phyloP scores from a whole-genome alignment of 2,797 vertebrate genomes.

The Gouania willdenowi region DNA sequence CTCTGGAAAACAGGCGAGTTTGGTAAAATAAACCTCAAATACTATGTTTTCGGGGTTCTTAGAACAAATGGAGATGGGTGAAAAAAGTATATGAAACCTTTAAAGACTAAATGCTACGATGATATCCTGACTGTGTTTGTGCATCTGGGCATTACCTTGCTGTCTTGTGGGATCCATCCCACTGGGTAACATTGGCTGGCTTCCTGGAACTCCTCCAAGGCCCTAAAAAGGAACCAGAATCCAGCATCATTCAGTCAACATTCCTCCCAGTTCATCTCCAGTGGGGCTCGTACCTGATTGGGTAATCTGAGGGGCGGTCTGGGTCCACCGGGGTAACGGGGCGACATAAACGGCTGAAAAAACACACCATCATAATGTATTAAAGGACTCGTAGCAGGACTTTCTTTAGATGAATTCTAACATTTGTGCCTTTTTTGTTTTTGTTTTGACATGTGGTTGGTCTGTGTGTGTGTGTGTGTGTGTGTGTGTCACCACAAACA shows the following conservation, averaged over 20 bases:
- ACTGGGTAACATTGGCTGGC: slow-evolving; percentile 89
- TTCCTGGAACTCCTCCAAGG: slow-evolving; percentile 90
- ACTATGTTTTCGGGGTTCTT: no score
- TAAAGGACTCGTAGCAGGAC: no score
- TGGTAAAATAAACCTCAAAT: no score
- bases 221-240: slow-evolving; percentile 71
- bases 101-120: no score
- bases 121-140: not conserved
- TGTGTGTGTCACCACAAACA: slow-evolving; percentile 21
- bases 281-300: slow-evolving; percentile 81
- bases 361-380: no score
- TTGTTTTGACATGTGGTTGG: slow-evolving; percentile 24
- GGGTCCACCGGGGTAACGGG: slow-evolving; percentile 94
- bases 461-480: slow-evolving; percentile 10
- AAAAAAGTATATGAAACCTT: no score
- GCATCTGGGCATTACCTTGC: slow-evolving; percentile 78
- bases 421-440: no score
- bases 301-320: slow-evolving; percentile 94
- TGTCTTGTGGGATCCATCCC: slow-evolving; percentile 96
- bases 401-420: no score
- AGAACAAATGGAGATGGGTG: no score
- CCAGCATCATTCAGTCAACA: not conserved
- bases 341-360: slow-evolving; percentile 94
- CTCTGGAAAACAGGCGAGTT: no score
- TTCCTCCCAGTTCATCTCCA: slow-evolving; percentile 1